A percentile compares a stretch with the other conserved stretches of the same genome.
phyloP scores from a whole-genome alignment of 2,888 invertebrate genomes.

The Agapostemon virescens region DNA sequence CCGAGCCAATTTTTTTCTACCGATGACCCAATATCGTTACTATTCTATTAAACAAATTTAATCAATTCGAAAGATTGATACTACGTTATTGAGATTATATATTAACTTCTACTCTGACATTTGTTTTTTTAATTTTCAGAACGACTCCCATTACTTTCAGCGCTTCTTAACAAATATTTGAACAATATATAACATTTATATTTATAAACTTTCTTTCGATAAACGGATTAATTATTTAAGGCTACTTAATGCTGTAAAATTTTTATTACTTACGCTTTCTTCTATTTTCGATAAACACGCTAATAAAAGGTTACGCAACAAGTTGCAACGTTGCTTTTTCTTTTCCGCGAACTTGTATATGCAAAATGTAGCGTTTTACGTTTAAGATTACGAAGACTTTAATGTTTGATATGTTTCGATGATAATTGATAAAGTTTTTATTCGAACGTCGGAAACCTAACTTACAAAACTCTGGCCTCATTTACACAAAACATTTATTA shows the following conservation, averaged over 20 bases:
- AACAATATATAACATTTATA: constrained; percentile 8
- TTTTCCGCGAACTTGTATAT: neutral
- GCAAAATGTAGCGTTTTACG: neutral
- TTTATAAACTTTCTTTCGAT: neutral
- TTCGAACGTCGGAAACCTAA: neutral
- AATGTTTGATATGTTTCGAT: neutral
- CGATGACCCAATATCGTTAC: neutral
- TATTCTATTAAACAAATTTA: neutral
- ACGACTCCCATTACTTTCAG: constrained; percentile 5
- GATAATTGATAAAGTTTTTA: neutral
- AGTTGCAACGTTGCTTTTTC: neutral
- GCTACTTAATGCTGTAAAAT: constrained; percentile 4
- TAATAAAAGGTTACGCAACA: neutral
- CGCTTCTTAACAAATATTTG: neutral
- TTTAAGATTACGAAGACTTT: neutral
- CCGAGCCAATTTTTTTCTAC: neutral
- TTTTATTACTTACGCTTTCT: neutral
- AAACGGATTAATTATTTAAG: constrained; percentile 11
- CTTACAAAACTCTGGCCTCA: neutral
- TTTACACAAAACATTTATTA: neutral
- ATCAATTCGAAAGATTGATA: neutral
- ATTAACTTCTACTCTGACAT: neutral
- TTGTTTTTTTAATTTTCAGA: neutral
- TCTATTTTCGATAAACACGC: neutral
- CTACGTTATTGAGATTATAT: neutral